Percentiles rank a stretch among this genome's conserved stretches.
Evolutionary conservation across 2,113 vertebrate species (phyloP).

Genomic region (Equus przewalskii): DNA sequence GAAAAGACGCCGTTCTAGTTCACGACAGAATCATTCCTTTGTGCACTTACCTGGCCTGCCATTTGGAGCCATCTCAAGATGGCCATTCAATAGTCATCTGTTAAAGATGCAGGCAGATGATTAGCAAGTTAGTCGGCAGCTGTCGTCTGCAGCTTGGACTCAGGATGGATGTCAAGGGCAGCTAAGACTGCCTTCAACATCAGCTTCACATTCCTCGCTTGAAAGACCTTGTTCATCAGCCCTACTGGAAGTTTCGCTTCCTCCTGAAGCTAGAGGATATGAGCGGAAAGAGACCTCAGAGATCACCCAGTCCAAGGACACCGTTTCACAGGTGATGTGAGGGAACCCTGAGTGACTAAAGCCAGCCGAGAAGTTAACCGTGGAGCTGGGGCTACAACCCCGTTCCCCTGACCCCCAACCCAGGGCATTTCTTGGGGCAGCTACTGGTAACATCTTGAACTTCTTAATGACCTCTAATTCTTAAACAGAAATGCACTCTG

Average conservation of each 20-base stretch:
- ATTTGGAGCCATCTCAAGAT: not conserved
- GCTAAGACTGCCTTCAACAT: not conserved
- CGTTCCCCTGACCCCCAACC: not conserved
- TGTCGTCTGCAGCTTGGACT: not conserved
- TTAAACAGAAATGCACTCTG: not conserved
- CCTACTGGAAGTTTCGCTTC: not conserved
- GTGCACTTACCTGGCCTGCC: not conserved
- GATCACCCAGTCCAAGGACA: not conserved
- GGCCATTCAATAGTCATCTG: not conserved
- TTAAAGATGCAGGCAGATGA: rapidly evolving
- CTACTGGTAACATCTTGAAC: rapidly evolving
- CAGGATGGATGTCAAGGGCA: not conserved
- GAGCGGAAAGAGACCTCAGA: not conserved
- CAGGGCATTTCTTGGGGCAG: not conserved
- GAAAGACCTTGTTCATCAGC: not conserved
- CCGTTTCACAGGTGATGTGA: not conserved
- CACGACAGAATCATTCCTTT: not conserved
- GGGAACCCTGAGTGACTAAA: not conserved
- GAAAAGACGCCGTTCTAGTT: not conserved
- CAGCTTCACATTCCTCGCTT: not conserved
- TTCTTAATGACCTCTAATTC: not conserved
- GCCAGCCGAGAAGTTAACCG: not conserved
- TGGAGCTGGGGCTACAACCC: not conserved
- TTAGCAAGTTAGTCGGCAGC: not conserved
- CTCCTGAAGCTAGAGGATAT: not conserved